Base-by-base conservation (phyloP, 2,797 vertebrate species). In the Sus cebifrons region DNA sequence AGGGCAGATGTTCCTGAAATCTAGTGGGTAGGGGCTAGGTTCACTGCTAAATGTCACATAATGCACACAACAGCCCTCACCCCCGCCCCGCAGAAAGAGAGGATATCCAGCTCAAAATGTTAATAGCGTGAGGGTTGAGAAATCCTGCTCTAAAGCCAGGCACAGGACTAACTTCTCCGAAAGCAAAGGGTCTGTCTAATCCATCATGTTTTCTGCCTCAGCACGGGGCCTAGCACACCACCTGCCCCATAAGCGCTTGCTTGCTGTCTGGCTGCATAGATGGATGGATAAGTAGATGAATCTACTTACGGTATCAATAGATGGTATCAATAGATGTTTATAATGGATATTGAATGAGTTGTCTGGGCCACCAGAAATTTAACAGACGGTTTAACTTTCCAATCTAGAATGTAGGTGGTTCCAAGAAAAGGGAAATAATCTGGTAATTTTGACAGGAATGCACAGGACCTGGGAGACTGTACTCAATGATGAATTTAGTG, bases 121-220 rank as follows among this genome's bases (percentile, higher is more conserved):
- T 60, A 89, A 68, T 25, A 74, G 18, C 10, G 5, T 23, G 3
- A 27, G 56, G 7, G 13, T 1, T 78, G n/a, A 91, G 78, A 91
- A 84, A 32, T 52, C 18, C 75, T 94, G 6, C 44, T 92, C 68
- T 54, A 67, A 88, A 82, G 64, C 17, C 64, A 77, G 44, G 23
- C 21, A 49, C 23, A 93, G 44, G 70, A 32, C 21, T 82, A 32
- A 86, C 84, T 96, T 89, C n/a, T 86, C 79, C 71, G 83, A 93
- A 13, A 88, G 15, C 23, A 93, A 97, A 91, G 6, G 17, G 52
- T 91, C n/a, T 78, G 1, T 83, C 58, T 60, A 58, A 79, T 44
- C 15, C 15, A 79, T 83, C 12, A 21, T 5, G 58, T 75, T 73
- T 84, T 62, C n/a, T 96, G 54, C 18, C n/a, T 74, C 2, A 32